Evolutionary conservation across 1,140 invertebrate species (phyloP), one percentile per base, ranked within the genome.

Genomic region (Formica selysi): DNA sequence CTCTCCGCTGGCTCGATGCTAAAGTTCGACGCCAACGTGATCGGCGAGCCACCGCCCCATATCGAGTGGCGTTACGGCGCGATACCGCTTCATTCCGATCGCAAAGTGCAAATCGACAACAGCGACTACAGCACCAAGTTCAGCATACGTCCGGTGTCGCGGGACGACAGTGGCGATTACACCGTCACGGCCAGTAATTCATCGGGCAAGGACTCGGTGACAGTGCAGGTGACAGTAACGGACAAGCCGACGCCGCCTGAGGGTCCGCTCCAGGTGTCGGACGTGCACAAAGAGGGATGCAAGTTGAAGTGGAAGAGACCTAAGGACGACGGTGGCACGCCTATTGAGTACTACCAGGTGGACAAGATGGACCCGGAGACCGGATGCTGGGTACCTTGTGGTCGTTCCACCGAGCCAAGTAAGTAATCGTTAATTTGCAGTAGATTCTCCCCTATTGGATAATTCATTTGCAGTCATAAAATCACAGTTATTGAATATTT

Each of bases 241-340:
- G 98, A 99, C 93, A 99, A 98, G 91, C 98, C 98, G 0, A 95
- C 96, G 5, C 95, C 97, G 73, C 98, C 98, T 5, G 97, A 98
- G 95, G 98, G 98, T 91, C 98, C 98, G 65, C 94, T 99, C n/a
- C 96, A 98, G 95, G 96, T 99, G 36, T 97, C 97, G 8, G 98
- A 99, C 94, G 96, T 99, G 2, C 98, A 98, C 94, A 99, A 99
- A 93, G 98, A 99, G 90, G 98, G 98, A 16, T 99, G 98, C 90
- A 98, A 98, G 91, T 96, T 99, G 13, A 98, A 98, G 94, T 99
- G 98, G 98, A 99, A 99, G 94, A 96, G 98, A 67, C 98, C 98
- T 10, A 96, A 97, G 92, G 98, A 99, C 94, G 98, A 99, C 94
- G 98, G 98, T 59, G 98, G 98, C 85, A 96, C 96, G 86, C 98